A percentile compares a stretch with the other conserved stretches of the same genome.
These are phyloP conservation scores for Fragum fragum DNA, from an alignment of 2,888 invertebrate species.

Conservation along the genomic window DNA sequence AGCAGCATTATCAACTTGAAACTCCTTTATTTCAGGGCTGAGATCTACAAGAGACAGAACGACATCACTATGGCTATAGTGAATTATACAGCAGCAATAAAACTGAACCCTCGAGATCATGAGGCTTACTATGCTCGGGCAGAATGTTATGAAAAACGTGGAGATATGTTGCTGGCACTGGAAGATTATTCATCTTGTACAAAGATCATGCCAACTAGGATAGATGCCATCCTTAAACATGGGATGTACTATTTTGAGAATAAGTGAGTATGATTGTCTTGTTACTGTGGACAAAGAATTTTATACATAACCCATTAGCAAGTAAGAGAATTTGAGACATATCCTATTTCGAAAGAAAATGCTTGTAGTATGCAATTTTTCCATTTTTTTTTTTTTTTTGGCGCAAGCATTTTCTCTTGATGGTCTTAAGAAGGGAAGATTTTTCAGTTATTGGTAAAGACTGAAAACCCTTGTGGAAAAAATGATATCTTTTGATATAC, in stretches of 20 bases:
- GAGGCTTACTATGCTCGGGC: conserved; percentile 85
- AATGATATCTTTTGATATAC: too few species aligned
- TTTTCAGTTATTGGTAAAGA: too few species aligned
- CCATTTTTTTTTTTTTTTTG: too few species aligned
- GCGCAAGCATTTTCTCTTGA: too few species aligned
- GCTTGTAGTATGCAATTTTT: too few species aligned
- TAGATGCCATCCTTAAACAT: conserved; percentile 85
- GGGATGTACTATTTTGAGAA: conserved; percentile 85
- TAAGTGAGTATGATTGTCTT: conserved; percentile 72
- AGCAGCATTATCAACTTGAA: too few species aligned
- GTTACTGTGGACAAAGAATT: too few species aligned
- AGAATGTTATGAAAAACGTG: conserved; percentile 85
- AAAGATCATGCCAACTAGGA: conserved; percentile 83
- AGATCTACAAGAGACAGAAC: conserved; percentile 79
- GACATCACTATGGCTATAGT: conserved; percentile 85
- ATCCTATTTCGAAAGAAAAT: too few species aligned
- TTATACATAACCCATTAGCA: too few species aligned
- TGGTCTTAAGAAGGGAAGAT: too few species aligned
- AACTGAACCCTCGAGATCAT: conserved; percentile 84
- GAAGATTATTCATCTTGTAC: conserved; percentile 85
- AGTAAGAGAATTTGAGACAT: too few species aligned
- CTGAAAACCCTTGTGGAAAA: too few species aligned
- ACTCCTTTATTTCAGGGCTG: conserved; percentile 77
- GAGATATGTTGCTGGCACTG: conserved; percentile 85
- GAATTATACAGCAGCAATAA: conserved; percentile 86